Percentiles rank a stretch among this genome's conserved stretches.
These are phyloP conservation scores for Drosophila trapezifrons DNA, from an alignment of 1,140 invertebrate species.

Conservation along the genomic window DNA sequence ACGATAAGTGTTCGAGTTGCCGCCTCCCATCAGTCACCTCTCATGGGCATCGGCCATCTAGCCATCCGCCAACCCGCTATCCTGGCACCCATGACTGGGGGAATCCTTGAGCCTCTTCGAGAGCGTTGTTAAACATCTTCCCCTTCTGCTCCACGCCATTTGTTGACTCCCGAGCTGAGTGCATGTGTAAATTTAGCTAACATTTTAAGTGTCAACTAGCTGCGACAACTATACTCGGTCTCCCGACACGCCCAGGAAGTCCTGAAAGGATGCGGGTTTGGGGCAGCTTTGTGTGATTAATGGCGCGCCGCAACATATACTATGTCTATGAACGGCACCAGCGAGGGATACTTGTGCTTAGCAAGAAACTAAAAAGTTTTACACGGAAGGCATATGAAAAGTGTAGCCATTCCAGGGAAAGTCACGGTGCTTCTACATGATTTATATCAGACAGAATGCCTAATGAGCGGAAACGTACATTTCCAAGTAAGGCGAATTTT, in stretches of 20 bases:
- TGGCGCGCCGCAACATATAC: constrained; percentile 43
- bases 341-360: neutral
- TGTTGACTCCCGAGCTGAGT: constrained; percentile 66
- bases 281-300: constrained; percentile 58
- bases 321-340: constrained; percentile 16
- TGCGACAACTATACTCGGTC: constrained; percentile 65
- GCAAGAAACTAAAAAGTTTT: constrained; percentile 6
- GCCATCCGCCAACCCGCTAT: neutral
- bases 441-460: constrained; percentile 14
- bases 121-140: constrained; percentile 50
- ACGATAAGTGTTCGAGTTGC: constrained; percentile 79
- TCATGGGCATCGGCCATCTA: neutral
- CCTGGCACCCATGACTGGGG: constrained; percentile 4
- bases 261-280: neutral
- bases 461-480: constrained; percentile 7
- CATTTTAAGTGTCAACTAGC: constrained; percentile 77
- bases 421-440: constrained; percentile 2
- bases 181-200: constrained; percentile 81
- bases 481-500: neutral
- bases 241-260: constrained; percentile 16
- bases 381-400: neutral
- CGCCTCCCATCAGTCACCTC: constrained; percentile 62
- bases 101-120: constrained; percentile 34
- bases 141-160: constrained; percentile 5
- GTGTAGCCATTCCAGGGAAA: neutral